These are phyloP conservation scores for Glaucopsyche alexis DNA, from an alignment of 2,888 invertebrate species.

Conservation along the genomic window DNA sequence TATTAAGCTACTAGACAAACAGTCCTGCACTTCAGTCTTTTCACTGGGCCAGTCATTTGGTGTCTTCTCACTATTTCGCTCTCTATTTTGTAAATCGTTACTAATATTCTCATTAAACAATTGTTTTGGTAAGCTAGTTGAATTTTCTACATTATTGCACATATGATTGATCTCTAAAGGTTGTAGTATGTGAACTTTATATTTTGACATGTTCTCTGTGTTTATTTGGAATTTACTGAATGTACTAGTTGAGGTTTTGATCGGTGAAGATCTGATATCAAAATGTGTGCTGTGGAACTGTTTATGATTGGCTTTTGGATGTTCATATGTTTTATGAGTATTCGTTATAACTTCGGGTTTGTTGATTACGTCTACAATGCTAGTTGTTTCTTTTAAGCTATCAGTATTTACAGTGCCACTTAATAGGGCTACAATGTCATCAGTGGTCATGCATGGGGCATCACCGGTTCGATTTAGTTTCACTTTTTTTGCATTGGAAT, in stretches of 20 bases:
- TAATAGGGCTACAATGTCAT: constrained; percentile 50
- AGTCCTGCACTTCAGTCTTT: constrained; percentile 41
- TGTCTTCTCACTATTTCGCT: constrained; percentile 51
- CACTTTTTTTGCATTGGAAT: constrained; percentile 55
- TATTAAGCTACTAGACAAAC: not conserved
- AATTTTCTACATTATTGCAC: constrained; percentile 35
- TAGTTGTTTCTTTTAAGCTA: constrained; percentile 34
- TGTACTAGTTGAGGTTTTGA: constrained; percentile 65
- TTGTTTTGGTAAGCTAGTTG: constrained; percentile 35
- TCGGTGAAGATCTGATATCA: constrained; percentile 71
- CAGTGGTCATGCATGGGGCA: constrained; percentile 43
- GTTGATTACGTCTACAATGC: constrained; percentile 32
- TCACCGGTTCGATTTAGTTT: constrained; percentile 42
- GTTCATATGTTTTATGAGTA: constrained; percentile 35
- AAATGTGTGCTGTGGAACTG: constrained; percentile 71
- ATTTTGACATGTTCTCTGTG: constrained; percentile 62
- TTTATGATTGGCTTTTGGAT: constrained; percentile 49
- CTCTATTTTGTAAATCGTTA: constrained; percentile 43
- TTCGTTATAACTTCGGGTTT: constrained; percentile 34
- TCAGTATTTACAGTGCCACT: constrained; percentile 39
- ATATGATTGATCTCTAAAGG: constrained; percentile 52
- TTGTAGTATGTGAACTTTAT: constrained; percentile 59
- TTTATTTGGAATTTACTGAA: constrained; percentile 70
- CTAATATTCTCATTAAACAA: constrained; percentile 26
- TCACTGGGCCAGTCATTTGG: constrained; percentile 51